Evolutionary conservation across 2,888 invertebrate genomes (phyloP).

Genomic region (Cremastinae sp.): DNA sequence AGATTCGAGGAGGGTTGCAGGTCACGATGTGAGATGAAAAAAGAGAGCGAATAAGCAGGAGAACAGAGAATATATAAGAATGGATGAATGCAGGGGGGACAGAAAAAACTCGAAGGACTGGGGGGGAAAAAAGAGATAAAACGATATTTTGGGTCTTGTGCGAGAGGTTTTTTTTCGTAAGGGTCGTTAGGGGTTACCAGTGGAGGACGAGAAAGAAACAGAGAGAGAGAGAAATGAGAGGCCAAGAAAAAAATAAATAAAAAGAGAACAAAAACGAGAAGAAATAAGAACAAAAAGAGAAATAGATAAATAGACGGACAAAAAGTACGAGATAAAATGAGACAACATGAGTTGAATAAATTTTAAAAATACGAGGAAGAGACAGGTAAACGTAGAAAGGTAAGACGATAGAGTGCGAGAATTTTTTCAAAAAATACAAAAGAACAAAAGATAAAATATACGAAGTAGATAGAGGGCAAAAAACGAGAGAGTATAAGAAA

Average conservation of each 20-base stretch:
- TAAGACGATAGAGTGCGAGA: too few species aligned
- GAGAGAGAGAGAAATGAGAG: slow-evolving; percentile 16
- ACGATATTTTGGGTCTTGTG: slow-evolving; percentile 57
- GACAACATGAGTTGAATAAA: too few species aligned
- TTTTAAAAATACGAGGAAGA: too few species aligned
- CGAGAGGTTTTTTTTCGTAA: slow-evolving; percentile 52
- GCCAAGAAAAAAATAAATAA: slow-evolving; percentile 1
- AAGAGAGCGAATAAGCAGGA: slow-evolving; percentile 23
- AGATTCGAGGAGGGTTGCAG: slow-evolving; percentile 59
- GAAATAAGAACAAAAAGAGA: too few species aligned
- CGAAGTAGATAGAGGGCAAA: too few species aligned
- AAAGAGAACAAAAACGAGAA: too few species aligned
- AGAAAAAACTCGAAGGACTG: slow-evolving; percentile 57
- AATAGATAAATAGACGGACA: too few species aligned
- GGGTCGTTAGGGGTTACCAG: slow-evolving; percentile 53
- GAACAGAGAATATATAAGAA: slow-evolving; percentile 19
- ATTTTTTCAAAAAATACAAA: too few species aligned
- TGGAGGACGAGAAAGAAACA: slow-evolving; percentile 20
- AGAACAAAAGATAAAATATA: too few species aligned
- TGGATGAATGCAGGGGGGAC: slow-evolving; percentile 1
- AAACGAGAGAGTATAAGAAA: not conserved
- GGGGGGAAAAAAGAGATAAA: slow-evolving; percentile 48
- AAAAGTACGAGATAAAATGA: too few species aligned
- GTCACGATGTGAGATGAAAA: slow-evolving; percentile 65
- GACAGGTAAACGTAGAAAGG: too few species aligned